Base-by-base conservation (phyloP, 2,113 vertebrate genomes). In the Abramis brama region DNA sequence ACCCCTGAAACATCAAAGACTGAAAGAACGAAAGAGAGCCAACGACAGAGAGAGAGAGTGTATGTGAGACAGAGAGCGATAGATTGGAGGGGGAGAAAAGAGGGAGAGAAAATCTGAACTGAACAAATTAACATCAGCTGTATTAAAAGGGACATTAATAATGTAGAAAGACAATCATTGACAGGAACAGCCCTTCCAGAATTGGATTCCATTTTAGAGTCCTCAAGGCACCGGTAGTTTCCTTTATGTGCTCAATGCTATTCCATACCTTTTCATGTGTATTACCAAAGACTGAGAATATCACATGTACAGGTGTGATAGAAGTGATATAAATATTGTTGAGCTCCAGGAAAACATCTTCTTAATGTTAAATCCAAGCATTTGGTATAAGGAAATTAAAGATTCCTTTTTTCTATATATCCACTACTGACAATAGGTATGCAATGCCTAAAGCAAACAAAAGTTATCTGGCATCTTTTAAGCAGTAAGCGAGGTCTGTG, bases 1-100 rank as follows among this genome's bases (percentile, higher is more conserved):
- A 88, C 87, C 78, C 88, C 80, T 88, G 87, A 86, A 73, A 82
- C 90, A 91, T 88, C 89, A 91, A 88, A 91, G 90, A 68, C 71
- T 13, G 62, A 68, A 83, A 81, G 84, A 70, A 76, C 39, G 68
- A 74, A 71, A 57, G 68, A 84, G 47, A 64, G 60, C n/a, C 30
- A n/a, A 25, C 57, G 50, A 71, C 27, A 60, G 25, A 62, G 52
- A 75, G 82, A 21, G 17, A 23, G 0, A 19, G 33, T 33, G 33
- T 33, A 33, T 33, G 5, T 2, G 52, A 19, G 17, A 45, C 7
- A 83, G 66, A 47, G 64, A 1, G 21, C 27, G 23, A 74, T 3
- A 39, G 70, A 83, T 27, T 59, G 66, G 57, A 52, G 52, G 12
- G 50, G 60, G n/a, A n/a, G n/a, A n/a, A n/a, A n/a, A n/a, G n/a